Conservation (phyloP, 2,113 vertebrate species). For the Pionites leucogaster region DNA sequence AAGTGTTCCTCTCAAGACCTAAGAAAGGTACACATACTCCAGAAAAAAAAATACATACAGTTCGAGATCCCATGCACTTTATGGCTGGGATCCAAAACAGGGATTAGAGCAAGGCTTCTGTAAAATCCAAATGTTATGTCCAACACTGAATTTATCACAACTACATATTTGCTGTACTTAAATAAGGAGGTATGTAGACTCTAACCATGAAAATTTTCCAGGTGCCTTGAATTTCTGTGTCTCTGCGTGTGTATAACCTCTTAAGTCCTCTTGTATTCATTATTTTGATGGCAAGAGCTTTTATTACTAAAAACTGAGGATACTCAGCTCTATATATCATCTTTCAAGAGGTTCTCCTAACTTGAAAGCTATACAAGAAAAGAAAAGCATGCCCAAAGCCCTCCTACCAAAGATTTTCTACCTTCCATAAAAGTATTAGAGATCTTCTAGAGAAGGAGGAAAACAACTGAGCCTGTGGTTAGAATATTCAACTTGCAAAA, state of each 20-base stretch:
- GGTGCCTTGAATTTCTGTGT: not conserved
- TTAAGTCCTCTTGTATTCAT: not conserved
- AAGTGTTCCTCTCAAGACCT: not conserved
- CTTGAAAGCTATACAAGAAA: not conserved
- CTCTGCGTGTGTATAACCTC: not conserved
- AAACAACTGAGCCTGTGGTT: not conserved
- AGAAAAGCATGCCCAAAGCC: not conserved
- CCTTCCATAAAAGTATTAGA: not conserved
- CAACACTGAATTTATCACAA: not conserved
- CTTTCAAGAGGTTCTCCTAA: not conserved
- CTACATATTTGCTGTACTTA: not conserved
- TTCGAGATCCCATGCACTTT: not conserved
- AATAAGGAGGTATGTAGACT: not conserved
- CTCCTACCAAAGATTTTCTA: not conserved
- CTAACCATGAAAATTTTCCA: not conserved
- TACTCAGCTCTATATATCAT: not conserved
- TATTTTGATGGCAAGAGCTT: not conserved
- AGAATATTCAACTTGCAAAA: not conserved
- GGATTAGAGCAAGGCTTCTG: not conserved
- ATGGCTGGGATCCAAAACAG: not conserved
- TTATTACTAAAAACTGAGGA: not conserved
- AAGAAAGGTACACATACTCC: not conserved
- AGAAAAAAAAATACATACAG: not conserved
- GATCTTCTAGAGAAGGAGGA: not conserved
- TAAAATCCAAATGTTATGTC: not conserved